phyloP scores from a whole-genome alignment of 2,797 vertebrate genomes.

The Paramormyrops hopkinsi region DNA sequence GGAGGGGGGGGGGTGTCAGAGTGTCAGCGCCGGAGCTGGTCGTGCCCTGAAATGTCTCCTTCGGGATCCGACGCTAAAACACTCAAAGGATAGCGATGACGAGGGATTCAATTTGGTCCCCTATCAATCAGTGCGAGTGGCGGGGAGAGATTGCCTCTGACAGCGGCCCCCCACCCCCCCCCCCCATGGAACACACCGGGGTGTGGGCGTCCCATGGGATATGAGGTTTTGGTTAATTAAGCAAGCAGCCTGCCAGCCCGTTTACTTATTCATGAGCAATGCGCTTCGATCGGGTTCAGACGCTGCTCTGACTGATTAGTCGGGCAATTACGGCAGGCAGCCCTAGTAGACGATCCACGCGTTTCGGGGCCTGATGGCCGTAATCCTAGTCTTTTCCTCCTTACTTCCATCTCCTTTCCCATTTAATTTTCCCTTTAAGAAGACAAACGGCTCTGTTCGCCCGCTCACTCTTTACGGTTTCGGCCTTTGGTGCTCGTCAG shows the following conservation, averaged over 20 bases:
- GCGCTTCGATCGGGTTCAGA: conserved; percentile 51
- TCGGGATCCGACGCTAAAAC: conserved; percentile 52
- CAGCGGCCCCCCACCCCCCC: conserved; percentile 28
- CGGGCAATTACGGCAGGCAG: conserved; percentile 54
- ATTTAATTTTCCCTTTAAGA: neutral
- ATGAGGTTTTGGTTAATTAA: conserved; percentile 65
- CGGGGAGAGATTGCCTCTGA: conserved; percentile 39
- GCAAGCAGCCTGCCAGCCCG: conserved; percentile 54
- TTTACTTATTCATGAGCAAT: conserved; percentile 71
- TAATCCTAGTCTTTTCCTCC: neutral
- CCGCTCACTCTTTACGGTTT: neutral
- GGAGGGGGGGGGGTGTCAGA: conserved; percentile 44
- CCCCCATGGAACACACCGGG: neutral
- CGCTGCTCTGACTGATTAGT: conserved; percentile 52
- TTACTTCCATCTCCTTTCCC: neutral
- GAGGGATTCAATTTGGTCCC: conserved; percentile 67
- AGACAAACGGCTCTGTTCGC: neutral
- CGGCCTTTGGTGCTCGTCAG: neutral
- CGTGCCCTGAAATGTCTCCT: conserved; percentile 48
- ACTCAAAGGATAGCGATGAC: conserved; percentile 63
- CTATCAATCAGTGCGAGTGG: conserved; percentile 61
- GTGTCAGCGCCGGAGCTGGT: conserved; percentile 38
- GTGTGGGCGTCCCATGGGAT: conserved; percentile 39
- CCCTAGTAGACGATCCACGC: conserved; percentile 53
- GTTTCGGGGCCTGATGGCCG: conserved; percentile 28